Evolutionary conservation across 1,140 invertebrate genomes (phyloP), one percentile per base, ranked within the genome.

Genomic region (Trachymyrmex cornetzi): DNA sequence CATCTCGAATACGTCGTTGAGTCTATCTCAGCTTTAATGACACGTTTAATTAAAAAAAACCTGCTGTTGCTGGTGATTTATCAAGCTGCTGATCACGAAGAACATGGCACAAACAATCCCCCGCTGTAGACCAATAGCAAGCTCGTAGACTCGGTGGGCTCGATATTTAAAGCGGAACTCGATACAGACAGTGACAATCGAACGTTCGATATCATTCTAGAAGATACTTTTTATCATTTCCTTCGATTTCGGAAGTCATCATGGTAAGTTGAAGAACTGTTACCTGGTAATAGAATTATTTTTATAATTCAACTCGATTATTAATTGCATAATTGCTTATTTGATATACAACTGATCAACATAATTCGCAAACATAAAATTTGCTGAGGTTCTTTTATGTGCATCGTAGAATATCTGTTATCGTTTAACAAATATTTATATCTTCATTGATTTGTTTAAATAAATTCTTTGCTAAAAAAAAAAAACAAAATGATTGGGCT

Each of bases 41-140:
- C 12, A 44, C 19, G 14, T 72, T 48, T 22, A 82, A 81, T 59
- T 72, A 4, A 3, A 57, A 86, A 69, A 85, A 89, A 87, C 69
- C 75, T 77, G 67, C 2, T 72, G 74, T 81, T 64, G 48, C 50
- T 2, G 38, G 30, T 88, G 19, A 88, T 89, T 87, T 89, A 87
- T 71, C 34, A 19, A 3, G 14, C 55, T 9, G 2, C 30, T 50
- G 22, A 86, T 57, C 57, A 59, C 12, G 53, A 53, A 66, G 59
- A 87, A 84, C 63, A 84, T 30, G 71, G 88, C 88, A 7, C 16
- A 90, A 89, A 81, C 88, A 90, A 77, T 88, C 89, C 86, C 53
- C 22, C 69, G 0, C 0, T 24, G 22, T 77, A 67, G 19, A 87
- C 89, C 89, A 90, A 90, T 90, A 44, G 27, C 91, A 93, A 93